Evolutionary conservation across 2,888 invertebrate genomes (phyloP).

Genomic region (Stenolophus ochropezus): DNA sequence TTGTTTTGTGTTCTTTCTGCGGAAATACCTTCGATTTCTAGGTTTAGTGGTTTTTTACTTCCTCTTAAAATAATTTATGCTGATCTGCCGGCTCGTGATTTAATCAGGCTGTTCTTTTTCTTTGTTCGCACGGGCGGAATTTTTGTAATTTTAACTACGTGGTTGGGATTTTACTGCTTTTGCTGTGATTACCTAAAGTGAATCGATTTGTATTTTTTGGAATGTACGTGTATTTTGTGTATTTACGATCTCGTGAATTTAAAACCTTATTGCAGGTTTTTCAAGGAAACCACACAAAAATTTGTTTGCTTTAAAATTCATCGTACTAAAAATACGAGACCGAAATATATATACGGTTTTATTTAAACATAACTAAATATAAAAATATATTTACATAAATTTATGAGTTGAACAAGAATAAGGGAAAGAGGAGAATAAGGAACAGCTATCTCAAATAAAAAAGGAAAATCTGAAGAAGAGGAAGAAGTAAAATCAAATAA

Average conservation of each 20-base stretch:
- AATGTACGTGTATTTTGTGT: not conserved
- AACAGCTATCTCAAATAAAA: no score
- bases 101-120: conserved; percentile 19
- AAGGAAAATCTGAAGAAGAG: no score
- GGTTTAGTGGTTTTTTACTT: conserved; percentile 14
- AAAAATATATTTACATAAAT: no score
- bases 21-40: conserved; percentile 32
- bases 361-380: no score
- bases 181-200: not conserved
- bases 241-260: not conserved
- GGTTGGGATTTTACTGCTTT: conserved; percentile 7
- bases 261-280: no score
- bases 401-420: no score
- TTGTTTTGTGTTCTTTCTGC: conserved; percentile 17
- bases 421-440: no score
- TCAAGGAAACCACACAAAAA: no score
- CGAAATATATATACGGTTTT: no score
- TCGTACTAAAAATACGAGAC: no score
- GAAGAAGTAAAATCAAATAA: no score
- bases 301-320: no score
- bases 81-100: conserved; percentile 28
- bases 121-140: conserved; percentile 7
- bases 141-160: conserved; percentile 32
- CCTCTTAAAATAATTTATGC: conserved; percentile 35
- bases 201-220: not conserved